Evolutionary conservation across 2,888 invertebrate species (phyloP), one percentile per base, ranked within the genome.

Genomic region (Anthrax anthrax): DNA sequence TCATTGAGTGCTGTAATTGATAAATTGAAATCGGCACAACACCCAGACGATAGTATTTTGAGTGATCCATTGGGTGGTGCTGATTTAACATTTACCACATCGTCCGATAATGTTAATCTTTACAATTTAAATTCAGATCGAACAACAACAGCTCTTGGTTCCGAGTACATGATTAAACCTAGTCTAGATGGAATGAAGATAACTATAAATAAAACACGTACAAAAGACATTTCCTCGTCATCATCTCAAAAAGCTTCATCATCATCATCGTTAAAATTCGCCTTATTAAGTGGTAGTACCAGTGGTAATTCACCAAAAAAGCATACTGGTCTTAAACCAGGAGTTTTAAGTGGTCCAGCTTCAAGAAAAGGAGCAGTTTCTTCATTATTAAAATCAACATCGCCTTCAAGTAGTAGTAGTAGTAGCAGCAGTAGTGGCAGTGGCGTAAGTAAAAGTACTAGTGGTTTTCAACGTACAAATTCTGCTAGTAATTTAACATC

Each of bases 121-220:
- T 29, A 9, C 29, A 29, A 29, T 12, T 29, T 9, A 9, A 29
- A 29, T 29, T 29, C 6, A 29, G n/a, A n/a, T n/a, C n/a, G n/a
- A n/a, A 4, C 10, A 12, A 8, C 29, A 12, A 6, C 37, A n/a
- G 2, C 39, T 6, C 17, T 29, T 13, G 23, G 46, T 60, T 81
- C 83, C 27, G 88, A 88, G 58, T 90, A 90, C 58, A 87, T 87
- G 81, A 86, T 91, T 1, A 91, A 90, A 60, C 84, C 84, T 17
- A 87, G 88, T 60, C 61, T 64, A 42, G 89, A 89, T 56, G 89
- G 89, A 4, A 86, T 92, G 71, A 92, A 91, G 65, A 77, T 92
- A 46, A 92, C 89, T 3, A 89, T 91, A 23, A 91, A 90, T 59
- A 91, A 91, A 70, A 88, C 90, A 1, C 74, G 83, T 57, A 77